These are phyloP conservation scores for Sus scrofa DNA, from an alignment of 2,113 vertebrate species.

Conservation along the genomic window T2T-Sscrofa CM000812.6:288825501-288826000, in stretches of 20 bases:
- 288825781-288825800: background rate
- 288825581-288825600: too few relatives aligned
- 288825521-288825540: too few relatives aligned
- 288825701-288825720: background rate
- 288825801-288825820: background rate
- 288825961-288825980: fast-evolving
- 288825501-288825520: too few relatives aligned
- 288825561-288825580: too few relatives aligned
- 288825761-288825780: background rate
- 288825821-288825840: fast-evolving
- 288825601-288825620: too few relatives aligned
- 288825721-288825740: background rate
- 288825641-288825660: background rate
- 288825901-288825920: background rate
- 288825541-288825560: too few relatives aligned
- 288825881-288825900: fast-evolving
- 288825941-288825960: too few relatives aligned
- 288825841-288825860: background rate
- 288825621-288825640: background rate
- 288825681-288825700: background rate
- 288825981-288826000: fast-evolving
- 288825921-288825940: fast-evolving
- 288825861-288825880: fast-evolving
- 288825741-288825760: background rate
- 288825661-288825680: background rate